Conservation (phyloP, 1,140 invertebrate genomes). For the Dreissena polymorpha region DNA sequence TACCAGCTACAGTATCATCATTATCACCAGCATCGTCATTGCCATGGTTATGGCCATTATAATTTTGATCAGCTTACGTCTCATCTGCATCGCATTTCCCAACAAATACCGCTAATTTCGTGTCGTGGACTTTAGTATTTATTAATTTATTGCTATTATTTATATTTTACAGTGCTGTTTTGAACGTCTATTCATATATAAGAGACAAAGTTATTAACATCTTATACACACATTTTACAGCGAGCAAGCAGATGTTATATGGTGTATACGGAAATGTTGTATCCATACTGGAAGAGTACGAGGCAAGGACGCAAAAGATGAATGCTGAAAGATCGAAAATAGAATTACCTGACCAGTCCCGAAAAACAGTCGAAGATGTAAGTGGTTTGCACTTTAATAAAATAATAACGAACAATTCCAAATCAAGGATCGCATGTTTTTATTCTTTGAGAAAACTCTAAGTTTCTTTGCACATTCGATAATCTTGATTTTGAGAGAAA, state of each 20-base stretch:
- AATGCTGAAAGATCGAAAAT: background rate
- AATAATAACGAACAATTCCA: background rate
- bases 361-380: slow-evolving; percentile 20
- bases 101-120: too few relatives aligned
- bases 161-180: too few relatives aligned
- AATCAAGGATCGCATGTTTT: background rate
- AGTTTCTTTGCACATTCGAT: background rate
- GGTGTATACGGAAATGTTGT: slow-evolving; percentile 18
- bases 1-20: too few relatives aligned
- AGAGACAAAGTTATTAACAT: background rate
- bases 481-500: background rate
- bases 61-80: too few relatives aligned
- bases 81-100: too few relatives aligned
- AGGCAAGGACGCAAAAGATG: background rate
- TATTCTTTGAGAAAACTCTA: background rate
- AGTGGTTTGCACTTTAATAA: background rate
- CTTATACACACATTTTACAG: background rate
- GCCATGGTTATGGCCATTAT: too few relatives aligned
- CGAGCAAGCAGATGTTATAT: slow-evolving; percentile 19
- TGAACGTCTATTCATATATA: too few relatives aligned
- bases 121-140: too few relatives aligned
- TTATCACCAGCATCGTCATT: too few relatives aligned
- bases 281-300: slow-evolving; percentile 11
- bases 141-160: too few relatives aligned
- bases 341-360: background rate